phyloP scores from a whole-genome alignment of 92 coral and sea anemone genomes.

The Epizoanthus ramosus region DNA sequence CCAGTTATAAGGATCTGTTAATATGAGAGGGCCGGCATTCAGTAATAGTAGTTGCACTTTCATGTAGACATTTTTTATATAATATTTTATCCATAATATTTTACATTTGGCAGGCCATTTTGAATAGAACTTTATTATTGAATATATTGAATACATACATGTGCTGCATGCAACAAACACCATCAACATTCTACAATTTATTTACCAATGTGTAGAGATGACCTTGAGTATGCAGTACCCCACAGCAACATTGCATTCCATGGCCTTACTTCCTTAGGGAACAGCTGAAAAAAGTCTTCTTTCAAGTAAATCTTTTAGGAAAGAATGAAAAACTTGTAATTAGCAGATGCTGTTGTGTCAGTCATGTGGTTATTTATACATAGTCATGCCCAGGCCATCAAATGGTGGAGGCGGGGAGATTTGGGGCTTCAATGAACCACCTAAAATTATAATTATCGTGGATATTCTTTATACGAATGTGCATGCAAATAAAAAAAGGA shows the following conservation, averaged over 20 bases:
- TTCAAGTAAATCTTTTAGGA: conserved; percentile 64
- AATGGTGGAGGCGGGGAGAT: no score
- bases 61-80: no score
- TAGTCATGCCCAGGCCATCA: no score
- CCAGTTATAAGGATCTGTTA: conserved; percentile 94
- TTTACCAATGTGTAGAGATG: conserved; percentile 84
- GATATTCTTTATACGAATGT: no score
- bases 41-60: neutral
- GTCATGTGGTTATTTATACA: no score
- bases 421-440: no score
- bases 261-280: conserved; percentile 83
- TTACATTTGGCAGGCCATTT: no score
- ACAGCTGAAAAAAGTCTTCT: conserved; percentile 88
- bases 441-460: no score
- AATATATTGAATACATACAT: neutral
- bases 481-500: no score
- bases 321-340: neutral
- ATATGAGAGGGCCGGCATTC: neutral
- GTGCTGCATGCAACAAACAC: neutral
- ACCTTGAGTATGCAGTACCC: conserved; percentile 91
- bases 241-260: conserved; percentile 96
- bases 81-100: no score
- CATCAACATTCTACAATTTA: neutral
- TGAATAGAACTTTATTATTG: no score
- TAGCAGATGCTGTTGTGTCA: no score